phyloP scores from a whole-genome alignment of 2,113 vertebrate genomes.

The Macaca nemestrina region DNA sequence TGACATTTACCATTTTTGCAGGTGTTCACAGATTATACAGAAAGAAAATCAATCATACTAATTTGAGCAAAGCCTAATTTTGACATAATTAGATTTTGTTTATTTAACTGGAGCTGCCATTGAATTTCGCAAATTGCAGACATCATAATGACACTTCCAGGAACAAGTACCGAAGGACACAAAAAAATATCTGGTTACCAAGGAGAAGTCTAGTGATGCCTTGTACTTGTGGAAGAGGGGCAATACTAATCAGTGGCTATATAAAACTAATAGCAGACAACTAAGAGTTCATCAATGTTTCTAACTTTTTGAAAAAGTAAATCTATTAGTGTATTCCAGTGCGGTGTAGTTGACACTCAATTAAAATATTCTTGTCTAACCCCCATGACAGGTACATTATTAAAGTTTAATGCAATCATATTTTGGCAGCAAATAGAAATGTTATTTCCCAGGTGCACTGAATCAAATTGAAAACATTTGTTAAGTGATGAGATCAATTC shows the following conservation, averaged over 20 bases:
- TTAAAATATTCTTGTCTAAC: slow-evolving; percentile 19
- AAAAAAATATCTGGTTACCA: not conserved
- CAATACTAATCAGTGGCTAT: slow-evolving; percentile 52
- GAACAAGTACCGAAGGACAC: slow-evolving; percentile 24
- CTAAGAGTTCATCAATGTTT: slow-evolving; percentile 65
- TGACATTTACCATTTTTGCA: slow-evolving; percentile 9
- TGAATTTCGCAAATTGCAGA: slow-evolving; percentile 53
- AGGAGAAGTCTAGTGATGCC: slow-evolving; percentile 51
- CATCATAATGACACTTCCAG: slow-evolving; percentile 49
- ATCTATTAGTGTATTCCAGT: slow-evolving; percentile 33
- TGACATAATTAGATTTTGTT: slow-evolving; percentile 64
- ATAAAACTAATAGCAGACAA: slow-evolving; percentile 65
- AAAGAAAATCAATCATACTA: slow-evolving; percentile 17
- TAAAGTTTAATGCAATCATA: slow-evolving; percentile 22
- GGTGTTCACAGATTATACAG: not conserved
- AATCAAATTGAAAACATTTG: slow-evolving; percentile 61
- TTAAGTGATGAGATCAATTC: slow-evolving; percentile 43
- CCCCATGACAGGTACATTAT: slow-evolving; percentile 2
- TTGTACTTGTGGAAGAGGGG: slow-evolving; percentile 41
- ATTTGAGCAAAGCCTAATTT: slow-evolving; percentile 21
- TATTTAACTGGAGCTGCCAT: slow-evolving; percentile 51
- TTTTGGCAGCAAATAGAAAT: slow-evolving; percentile 47
- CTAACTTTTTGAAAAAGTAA: slow-evolving; percentile 58
- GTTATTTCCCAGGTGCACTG: slow-evolving; percentile 64
- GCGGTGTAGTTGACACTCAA: slow-evolving; percentile 31